Conservation (phyloP, 2,113 vertebrate species). For the Aegithalos caudatus region DNA sequence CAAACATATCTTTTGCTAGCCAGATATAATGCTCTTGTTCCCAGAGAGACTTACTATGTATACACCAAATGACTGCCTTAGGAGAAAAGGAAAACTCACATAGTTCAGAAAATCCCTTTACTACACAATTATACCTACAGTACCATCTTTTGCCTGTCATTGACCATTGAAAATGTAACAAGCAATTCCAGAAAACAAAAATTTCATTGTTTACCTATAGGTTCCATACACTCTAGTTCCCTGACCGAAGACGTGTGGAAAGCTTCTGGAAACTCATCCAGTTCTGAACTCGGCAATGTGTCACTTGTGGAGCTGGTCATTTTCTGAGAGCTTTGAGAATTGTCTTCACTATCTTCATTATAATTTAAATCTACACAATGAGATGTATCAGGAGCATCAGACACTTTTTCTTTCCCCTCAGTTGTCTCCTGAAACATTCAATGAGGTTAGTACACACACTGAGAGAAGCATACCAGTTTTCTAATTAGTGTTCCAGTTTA, state of each 20-base stretch:
- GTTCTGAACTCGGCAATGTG: background rate
- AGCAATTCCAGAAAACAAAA: background rate
- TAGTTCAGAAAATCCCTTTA: background rate
- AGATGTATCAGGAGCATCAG: background rate
- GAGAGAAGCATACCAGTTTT: background rate
- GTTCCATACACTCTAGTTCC: background rate
- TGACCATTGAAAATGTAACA: background rate
- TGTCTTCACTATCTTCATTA: background rate
- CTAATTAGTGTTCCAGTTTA: background rate
- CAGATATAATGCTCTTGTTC: background rate
- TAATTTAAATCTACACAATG: constrained; percentile 1
- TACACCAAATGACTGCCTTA: background rate
- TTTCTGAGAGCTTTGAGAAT: background rate
- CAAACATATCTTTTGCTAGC: background rate
- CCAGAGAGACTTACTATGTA: background rate
- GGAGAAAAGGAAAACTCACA: background rate
- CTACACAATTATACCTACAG: background rate
- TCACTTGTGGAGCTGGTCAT: background rate
- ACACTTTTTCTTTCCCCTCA: background rate
- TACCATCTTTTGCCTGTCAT: background rate
- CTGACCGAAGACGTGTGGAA: background rate
- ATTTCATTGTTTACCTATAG: constrained; percentile 51
- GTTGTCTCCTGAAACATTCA: constrained; percentile 52
- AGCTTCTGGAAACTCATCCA: background rate
- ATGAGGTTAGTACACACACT: background rate